Conservation (phyloP, 2,797 vertebrate genomes). For the Podarcis lilfordi region DNA sequence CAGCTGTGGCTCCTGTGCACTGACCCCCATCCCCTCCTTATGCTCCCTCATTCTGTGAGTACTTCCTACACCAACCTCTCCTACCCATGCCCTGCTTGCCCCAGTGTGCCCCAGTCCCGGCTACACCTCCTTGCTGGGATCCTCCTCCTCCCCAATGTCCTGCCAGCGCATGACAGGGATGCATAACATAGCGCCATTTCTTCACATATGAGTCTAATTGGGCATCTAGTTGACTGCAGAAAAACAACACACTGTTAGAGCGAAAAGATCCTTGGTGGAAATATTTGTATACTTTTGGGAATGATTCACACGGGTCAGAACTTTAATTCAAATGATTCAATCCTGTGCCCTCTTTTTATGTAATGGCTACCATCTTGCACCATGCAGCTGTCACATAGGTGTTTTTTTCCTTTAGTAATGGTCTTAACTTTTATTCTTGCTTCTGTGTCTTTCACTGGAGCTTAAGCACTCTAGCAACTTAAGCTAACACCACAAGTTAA, state of each 20-base stretch:
- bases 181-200: background rate
- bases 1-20: too few species aligned
- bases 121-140: too few species aligned
- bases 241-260: background rate
- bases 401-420: background rate
- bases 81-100: too few species aligned
- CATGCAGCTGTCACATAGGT: background rate
- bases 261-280: background rate
- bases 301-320: background rate
- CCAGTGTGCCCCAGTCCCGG: too few species aligned
- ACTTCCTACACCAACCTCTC: too few species aligned
- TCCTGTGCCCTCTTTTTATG: background rate
- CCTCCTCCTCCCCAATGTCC: too few species aligned
- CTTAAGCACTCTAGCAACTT: constrained; percentile 17
- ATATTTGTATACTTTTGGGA: background rate
- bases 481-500: constrained; percentile 18
- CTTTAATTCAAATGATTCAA: background rate
- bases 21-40: too few species aligned
- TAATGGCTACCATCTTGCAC: background rate
- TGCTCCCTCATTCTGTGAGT: too few species aligned
- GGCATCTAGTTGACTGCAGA: background rate
- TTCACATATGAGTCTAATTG: background rate
- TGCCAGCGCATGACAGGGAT: too few species aligned
- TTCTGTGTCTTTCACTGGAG: constrained; percentile 1
- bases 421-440: constrained; percentile 3